These are phyloP conservation scores for Nasonia giraulti DNA, from an alignment of 1,140 invertebrate species.

Conservation along the genomic window DNA sequence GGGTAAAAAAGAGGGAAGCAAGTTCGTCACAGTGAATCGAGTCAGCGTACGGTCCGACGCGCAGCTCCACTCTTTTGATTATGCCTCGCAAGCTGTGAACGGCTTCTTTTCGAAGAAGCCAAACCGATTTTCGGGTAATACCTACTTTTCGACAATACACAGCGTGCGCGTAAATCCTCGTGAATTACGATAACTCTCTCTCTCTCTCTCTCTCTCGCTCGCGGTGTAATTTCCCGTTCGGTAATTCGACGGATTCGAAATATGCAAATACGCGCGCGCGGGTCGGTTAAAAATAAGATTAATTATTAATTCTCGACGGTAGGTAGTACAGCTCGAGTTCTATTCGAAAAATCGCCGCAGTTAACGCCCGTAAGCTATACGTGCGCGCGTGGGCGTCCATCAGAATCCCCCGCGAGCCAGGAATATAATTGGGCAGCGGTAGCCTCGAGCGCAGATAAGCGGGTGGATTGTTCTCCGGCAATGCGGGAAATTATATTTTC, in stretches of 20 bases:
- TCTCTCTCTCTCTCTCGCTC: neutral
- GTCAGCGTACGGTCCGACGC: neutral
- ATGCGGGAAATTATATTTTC: conserved; percentile 29
- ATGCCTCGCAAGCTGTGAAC: neutral
- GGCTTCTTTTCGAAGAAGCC: neutral
- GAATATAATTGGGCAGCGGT: neutral
- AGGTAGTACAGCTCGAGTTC: too few species aligned
- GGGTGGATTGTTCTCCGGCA: conserved; percentile 8
- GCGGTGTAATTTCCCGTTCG: neutral
- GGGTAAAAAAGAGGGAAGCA: neutral
- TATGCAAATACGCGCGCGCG: neutral
- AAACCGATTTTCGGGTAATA: too few species aligned
- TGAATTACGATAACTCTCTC: neutral
- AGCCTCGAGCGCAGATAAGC: neutral
- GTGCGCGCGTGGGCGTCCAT: neutral
- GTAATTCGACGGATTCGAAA: neutral
- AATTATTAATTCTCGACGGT: neutral
- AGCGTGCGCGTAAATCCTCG: neutral
- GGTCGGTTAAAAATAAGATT: neutral
- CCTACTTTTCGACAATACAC: neutral
- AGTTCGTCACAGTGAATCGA: neutral
- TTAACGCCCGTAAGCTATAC: too few species aligned
- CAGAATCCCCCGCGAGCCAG: neutral
- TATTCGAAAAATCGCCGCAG: too few species aligned
- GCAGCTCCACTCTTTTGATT: neutral